Conservation (phyloP, 2,797 vertebrate species). For the Pagetopsis macropterus region DNA sequence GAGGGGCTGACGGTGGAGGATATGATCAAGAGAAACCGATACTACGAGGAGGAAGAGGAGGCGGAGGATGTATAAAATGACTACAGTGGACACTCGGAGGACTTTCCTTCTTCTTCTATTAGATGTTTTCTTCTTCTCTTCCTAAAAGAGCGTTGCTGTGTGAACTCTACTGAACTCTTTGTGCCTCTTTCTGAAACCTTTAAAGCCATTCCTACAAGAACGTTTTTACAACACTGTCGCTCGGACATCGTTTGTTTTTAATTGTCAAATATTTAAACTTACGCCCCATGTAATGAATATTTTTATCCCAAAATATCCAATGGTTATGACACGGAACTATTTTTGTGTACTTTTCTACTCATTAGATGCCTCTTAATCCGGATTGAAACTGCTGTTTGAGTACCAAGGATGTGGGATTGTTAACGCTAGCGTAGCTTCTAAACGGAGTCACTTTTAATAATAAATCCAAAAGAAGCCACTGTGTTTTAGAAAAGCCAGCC, state of each 20-base stretch:
- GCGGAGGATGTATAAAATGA: conserved; percentile 75
- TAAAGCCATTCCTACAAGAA: conserved; percentile 16
- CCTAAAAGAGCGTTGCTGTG: conserved; percentile 15
- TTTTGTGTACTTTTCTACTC: conserved; percentile 42
- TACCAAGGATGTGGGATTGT: background rate
- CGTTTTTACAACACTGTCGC: conserved; percentile 25
- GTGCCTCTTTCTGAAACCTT: conserved; percentile 61
- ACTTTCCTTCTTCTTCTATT: conserved; percentile 1
- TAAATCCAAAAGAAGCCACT: background rate
- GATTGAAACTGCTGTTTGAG: background rate
- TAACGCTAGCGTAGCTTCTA: background rate
- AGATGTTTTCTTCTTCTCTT: conserved; percentile 11
- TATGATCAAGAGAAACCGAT: conserved; percentile 94
- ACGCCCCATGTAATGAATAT: conserved; percentile 10
- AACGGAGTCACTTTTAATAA: background rate
- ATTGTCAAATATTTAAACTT: conserved; percentile 36
- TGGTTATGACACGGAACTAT: conserved; percentile 30
- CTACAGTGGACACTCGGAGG: conserved; percentile 9
- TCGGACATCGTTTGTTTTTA: background rate
- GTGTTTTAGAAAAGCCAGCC: background rate
- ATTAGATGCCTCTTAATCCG: conserved; percentile 8
- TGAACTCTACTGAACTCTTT: conserved; percentile 30
- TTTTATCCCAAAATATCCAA: conserved; percentile 31
- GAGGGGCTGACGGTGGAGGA: conserved; percentile 90
- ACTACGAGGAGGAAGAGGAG: conserved; percentile 89